Evolutionary conservation across 2,888 invertebrate genomes (phyloP), one percentile per base, ranked within the genome.

Genomic region (Drosophila pegasa): DNA sequence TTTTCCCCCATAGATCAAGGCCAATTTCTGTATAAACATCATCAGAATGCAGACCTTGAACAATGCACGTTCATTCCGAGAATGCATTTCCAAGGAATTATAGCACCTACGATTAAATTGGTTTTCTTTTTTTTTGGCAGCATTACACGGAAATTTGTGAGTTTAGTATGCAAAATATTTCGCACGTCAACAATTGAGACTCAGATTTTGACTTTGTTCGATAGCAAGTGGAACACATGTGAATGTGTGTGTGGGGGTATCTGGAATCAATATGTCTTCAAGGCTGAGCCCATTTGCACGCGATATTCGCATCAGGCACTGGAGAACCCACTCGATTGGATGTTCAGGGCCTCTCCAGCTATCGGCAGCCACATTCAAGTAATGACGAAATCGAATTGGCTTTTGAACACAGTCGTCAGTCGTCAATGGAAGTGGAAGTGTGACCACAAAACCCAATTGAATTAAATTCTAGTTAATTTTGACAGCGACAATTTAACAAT

Each of bases 361-460:
- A 45, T 67, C 37, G 14, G 52, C 22, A 16, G 52, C 22, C 59
- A 57, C 69, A 72, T 72, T 60, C 76, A 69, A 68, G 14, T 62
- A 33, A 65, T 81, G 82, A 79, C 81, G 80, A 84, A 76, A 84
- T 74, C 68, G 70, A 78, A 52, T 73, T 47, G 70, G 65, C 63
- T 81, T 66, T 63, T 60, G 63, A 63, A 18, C 50, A 52, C 14
- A 33, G 10, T 47, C 33, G 22, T 22, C n/a, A 25, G 41, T 43
- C 5, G 56, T 56, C 45, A 31, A 58, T 61, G 65, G 66, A n/a
- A 43, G 25, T 45, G 45, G 45, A 82, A 82, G 85, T 85, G 78
- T 79, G 85, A 71, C 78, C 83, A 82, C 62, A 76, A 73, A 74
- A 78, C 56, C 66, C 80, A 83, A 86, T 86, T 86, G 74, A 86